phyloP scores from a whole-genome alignment of 2,888 invertebrate genomes.

The Miltochrista miniata region DNA sequence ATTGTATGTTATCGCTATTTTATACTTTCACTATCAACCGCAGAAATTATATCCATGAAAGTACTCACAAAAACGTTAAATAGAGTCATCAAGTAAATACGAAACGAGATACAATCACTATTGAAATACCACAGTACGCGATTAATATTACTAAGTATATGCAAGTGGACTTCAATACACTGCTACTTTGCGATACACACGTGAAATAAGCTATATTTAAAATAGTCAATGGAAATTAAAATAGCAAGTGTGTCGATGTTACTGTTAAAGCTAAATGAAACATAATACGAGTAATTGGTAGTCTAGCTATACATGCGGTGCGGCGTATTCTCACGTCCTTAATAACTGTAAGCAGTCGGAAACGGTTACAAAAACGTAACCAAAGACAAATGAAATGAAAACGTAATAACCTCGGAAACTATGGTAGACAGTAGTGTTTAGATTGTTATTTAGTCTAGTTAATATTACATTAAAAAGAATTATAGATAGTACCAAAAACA shows the following conservation, averaged over 20 bases:
- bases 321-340: slow-evolving; percentile 74
- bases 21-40: slow-evolving; percentile 54
- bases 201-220: slow-evolving; percentile 23
- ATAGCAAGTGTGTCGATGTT: slow-evolving; percentile 47
- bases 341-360: slow-evolving; percentile 74
- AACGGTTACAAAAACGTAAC: slow-evolving; percentile 76
- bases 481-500: slow-evolving; percentile 21
- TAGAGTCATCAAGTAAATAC: slow-evolving; percentile 31
- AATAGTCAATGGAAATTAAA: slow-evolving; percentile 53
- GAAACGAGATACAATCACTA: slow-evolving; percentile 17
- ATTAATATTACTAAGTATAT: slow-evolving; percentile 26
- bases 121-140: slow-evolving; percentile 30
- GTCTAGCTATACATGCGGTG: slow-evolving; percentile 46
- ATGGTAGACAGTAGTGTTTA: slow-evolving; percentile 53
- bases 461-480: slow-evolving; percentile 35
- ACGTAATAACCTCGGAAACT: slow-evolving; percentile 65
- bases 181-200: slow-evolving; percentile 23
- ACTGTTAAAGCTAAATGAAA: slow-evolving; percentile 58
- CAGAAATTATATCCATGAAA: slow-evolving; percentile 48
- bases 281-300: slow-evolving; percentile 47
- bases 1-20: slow-evolving; percentile 35
- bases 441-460: slow-evolving; percentile 46
- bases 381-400: slow-evolving; percentile 76
- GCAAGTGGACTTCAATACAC: slow-evolving; percentile 27
- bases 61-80: slow-evolving; percentile 47